Percentiles rank a stretch among this genome's conserved stretches.
phyloP scores from a whole-genome alignment of 64 coral and sea anemone species.

The Porites lutea region DNA sequence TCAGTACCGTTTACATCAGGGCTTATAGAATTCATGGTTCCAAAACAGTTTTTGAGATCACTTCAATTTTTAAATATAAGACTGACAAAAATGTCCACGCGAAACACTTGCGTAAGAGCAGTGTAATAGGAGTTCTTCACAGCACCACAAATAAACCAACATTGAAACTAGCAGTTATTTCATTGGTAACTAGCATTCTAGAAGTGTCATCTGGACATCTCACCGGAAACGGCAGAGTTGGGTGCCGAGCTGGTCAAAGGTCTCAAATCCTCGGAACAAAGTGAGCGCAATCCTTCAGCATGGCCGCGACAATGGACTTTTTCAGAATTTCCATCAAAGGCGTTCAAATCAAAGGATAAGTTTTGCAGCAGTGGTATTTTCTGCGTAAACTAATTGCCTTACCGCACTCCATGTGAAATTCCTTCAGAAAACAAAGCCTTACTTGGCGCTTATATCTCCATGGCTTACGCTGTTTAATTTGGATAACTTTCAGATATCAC shows the following conservation, averaged over 20 bases:
- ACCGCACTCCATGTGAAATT: slow-evolving; percentile 1
- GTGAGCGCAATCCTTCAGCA: not conserved
- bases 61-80: not conserved
- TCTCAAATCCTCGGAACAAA: not conserved
- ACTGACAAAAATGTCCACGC: too few relatives aligned
- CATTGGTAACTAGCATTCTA: not conserved
- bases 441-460: not conserved
- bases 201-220: slow-evolving; percentile 7
- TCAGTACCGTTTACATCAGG: not conserved
- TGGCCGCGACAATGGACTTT: slow-evolving; percentile 19
- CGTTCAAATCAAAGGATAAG: slow-evolving; percentile 25
- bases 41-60: not conserved
- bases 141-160: not conserved
- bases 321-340: slow-evolving; percentile 23
- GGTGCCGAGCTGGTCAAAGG: not conserved
- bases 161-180: not conserved
- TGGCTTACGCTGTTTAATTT: slow-evolving; percentile 16
- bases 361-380: slow-evolving; percentile 19
- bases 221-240: not conserved
- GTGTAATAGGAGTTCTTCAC: not conserved
- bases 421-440: not conserved
- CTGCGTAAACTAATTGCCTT: not conserved
- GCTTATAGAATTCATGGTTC: not conserved
- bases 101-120: not conserved
- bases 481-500: slow-evolving; percentile 19